Conservation (phyloP, 30 jellyfish, hydroid and myxozoan species). For the Hydractinia symbiolongicarpus region DNA sequence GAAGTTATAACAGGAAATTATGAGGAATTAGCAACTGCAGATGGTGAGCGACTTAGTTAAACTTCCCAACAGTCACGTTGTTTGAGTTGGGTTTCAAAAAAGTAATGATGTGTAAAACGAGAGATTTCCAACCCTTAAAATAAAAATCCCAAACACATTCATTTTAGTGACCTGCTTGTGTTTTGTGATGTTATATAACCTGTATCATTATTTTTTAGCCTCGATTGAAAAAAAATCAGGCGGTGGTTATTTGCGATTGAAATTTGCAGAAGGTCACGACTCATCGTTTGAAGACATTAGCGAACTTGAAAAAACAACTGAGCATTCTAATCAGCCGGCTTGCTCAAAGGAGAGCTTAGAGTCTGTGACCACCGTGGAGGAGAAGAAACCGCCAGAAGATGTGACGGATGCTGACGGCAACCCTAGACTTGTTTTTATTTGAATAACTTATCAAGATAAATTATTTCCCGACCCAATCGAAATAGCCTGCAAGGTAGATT, state of each 20-base stretch:
- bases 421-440: too few species aligned
- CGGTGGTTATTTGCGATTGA: neutral
- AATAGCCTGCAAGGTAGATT: too few species aligned
- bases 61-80: neutral
- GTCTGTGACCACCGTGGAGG: too few species aligned
- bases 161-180: too few species aligned
- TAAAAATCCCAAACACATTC: too few species aligned
- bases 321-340: too few species aligned
- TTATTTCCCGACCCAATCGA: too few species aligned
- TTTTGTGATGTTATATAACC: too few species aligned
- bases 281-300: neutral
- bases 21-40: constrained; percentile 8
- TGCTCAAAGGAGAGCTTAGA: too few species aligned
- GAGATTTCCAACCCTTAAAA: neutral
- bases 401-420: too few species aligned
- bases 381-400: too few species aligned
- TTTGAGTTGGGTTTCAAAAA: neutral
- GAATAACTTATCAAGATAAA: too few species aligned
- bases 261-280: neutral
- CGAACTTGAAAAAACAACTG: neutral
- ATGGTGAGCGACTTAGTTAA: neutral
- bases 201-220: neutral
- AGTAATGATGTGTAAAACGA: neutral
- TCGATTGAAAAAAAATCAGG: neutral
- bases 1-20: constrained; percentile 26